phyloP scores from a whole-genome alignment of 2,797 vertebrate genomes.

The Sebastes matsubarae region DNA sequence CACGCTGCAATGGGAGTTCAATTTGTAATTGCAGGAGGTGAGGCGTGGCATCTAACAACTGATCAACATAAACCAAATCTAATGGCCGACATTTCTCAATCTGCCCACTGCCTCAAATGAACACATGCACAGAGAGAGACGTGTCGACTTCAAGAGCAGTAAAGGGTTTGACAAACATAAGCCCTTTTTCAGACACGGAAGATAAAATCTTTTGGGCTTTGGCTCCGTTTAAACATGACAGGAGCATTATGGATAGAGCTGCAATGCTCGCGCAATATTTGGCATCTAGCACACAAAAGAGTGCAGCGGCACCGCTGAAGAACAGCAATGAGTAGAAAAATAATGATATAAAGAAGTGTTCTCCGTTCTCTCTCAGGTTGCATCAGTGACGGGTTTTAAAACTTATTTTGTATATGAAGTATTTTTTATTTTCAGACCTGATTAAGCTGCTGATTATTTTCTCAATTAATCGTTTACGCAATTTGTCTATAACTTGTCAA shows the following conservation, averaged over 20 bases:
- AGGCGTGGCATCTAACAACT: constrained; percentile 25
- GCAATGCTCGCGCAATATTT: not conserved
- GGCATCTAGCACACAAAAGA: not conserved
- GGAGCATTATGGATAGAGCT: not conserved
- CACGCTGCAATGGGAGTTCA: constrained; percentile 22
- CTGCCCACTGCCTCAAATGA: constrained; percentile 2
- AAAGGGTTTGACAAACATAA: not conserved
- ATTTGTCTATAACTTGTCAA: too few relatives aligned
- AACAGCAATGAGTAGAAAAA: not conserved
- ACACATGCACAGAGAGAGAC: not conserved
- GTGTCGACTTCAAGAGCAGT: not conserved
- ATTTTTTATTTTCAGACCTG: not conserved
- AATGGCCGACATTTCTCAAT: constrained; percentile 25
- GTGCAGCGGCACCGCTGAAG: not conserved
- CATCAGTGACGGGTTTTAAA: not conserved
- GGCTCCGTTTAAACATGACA: not conserved
- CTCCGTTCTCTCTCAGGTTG: not conserved
- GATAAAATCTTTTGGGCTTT: not conserved
- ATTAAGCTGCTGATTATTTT: not conserved
- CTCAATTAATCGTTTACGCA: not conserved
- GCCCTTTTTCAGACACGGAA: not conserved
- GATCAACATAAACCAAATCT: constrained; percentile 53
- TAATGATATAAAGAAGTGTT: not conserved
- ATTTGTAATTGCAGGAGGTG: constrained; percentile 47
- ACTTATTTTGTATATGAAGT: not conserved